phyloP scores from a whole-genome alignment of 1,140 invertebrate genomes.

The Scylla paramamosain region DNA sequence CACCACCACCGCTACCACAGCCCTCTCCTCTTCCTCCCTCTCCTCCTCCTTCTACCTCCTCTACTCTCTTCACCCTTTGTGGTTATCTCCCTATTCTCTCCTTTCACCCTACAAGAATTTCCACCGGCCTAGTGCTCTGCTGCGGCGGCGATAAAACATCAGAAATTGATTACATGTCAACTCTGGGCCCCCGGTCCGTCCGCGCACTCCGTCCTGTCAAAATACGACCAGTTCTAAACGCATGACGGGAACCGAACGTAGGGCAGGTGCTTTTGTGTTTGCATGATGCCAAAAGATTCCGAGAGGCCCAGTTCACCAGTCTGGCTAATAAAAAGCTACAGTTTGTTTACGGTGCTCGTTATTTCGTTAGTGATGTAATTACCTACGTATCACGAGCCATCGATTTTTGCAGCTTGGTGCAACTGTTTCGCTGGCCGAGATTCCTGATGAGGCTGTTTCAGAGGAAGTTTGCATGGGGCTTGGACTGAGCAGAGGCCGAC shows the following conservation, averaged over 20 bases:
- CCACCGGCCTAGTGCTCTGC: slow-evolving; percentile 71
- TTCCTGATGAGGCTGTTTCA: slow-evolving; percentile 11
- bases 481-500: neutral
- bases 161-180: slow-evolving; percentile 75
- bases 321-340: slow-evolving; percentile 34
- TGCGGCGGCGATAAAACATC: slow-evolving; percentile 66
- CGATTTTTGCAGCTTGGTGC: slow-evolving; percentile 54
- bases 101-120: slow-evolving; percentile 70
- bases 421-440: slow-evolving; percentile 18
- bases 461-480: slow-evolving; percentile 19
- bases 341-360: slow-evolving; percentile 39
- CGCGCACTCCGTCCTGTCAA: slow-evolving; percentile 57
- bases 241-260: slow-evolving; percentile 56
- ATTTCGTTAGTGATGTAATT: slow-evolving; percentile 75
- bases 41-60: slow-evolving; percentile 63
- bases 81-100: slow-evolving; percentile 62
- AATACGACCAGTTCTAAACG: slow-evolving; percentile 62
- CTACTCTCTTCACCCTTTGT: slow-evolving; percentile 32
- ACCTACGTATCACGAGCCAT: slow-evolving; percentile 40
- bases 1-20: slow-evolving; percentile 38
- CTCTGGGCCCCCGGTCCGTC: slow-evolving; percentile 43
- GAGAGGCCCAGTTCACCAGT: neutral
- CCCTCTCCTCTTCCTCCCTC: slow-evolving; percentile 47
- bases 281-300: slow-evolving; percentile 69
- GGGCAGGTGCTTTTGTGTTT: slow-evolving; percentile 44